These are phyloP conservation scores for Trimorus sp. DNA, from an alignment of 2,888 invertebrate species.

Conservation along the genomic window DNA sequence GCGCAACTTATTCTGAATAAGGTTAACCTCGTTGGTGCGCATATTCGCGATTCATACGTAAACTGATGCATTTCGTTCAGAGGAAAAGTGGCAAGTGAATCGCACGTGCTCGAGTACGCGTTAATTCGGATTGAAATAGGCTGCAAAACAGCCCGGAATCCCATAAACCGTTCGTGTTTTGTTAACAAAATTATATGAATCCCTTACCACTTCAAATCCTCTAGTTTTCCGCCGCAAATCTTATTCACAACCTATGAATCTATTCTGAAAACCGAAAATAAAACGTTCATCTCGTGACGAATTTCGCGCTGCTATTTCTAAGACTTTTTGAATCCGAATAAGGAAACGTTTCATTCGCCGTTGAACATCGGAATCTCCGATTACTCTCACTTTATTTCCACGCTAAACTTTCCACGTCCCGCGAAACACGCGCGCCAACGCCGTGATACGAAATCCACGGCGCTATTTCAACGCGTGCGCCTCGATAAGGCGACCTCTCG, in stretches of 20 bases:
- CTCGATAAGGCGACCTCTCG: conserved; percentile 47
- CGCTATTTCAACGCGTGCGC: conserved; percentile 45
- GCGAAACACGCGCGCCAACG: conserved; percentile 36
- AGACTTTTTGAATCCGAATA: conserved; percentile 18
- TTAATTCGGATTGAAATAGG: too few relatives aligned
- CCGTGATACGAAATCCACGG: conserved; percentile 48
- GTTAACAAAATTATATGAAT: not conserved
- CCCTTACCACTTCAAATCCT: too few relatives aligned
- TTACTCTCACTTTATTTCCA: conserved; percentile 48
- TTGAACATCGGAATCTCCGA: conserved; percentile 38
- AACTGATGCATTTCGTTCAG: conserved; percentile 27
- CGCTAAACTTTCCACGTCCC: conserved; percentile 40
- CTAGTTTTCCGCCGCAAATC: too few relatives aligned
- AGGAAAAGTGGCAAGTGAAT: conserved; percentile 24
- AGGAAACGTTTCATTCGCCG: conserved; percentile 43
- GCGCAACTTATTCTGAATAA: conserved; percentile 58
- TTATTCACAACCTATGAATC: too few relatives aligned
- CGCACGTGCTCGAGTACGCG: not conserved
- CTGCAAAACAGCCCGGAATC: too few relatives aligned
- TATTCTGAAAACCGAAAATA: too few relatives aligned
- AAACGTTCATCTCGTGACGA: too few relatives aligned
- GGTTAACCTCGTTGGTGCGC: conserved; percentile 50
- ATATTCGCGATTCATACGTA: conserved; percentile 44
- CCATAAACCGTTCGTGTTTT: too few relatives aligned
- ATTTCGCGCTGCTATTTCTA: too few relatives aligned